Percentiles rank a stretch among this genome's conserved stretches.
phyloP scores from a whole-genome alignment of 2,888 invertebrate species.

The Merodon equestris region DNA sequence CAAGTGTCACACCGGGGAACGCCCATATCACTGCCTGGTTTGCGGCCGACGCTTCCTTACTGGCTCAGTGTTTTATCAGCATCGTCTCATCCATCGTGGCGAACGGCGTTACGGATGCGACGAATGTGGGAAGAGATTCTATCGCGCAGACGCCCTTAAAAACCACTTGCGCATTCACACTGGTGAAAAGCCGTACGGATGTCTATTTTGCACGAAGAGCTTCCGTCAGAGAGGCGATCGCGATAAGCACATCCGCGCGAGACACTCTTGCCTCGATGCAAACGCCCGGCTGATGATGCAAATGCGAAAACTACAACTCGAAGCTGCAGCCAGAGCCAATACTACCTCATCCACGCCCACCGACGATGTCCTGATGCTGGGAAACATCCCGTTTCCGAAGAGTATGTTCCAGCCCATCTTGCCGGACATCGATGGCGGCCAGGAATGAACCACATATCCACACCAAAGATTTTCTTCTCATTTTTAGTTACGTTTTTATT shows the following conservation, averaged over 20 bases:
- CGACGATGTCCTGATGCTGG: slow-evolving; percentile 71
- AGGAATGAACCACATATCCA: slow-evolving; percentile 21
- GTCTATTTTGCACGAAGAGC: slow-evolving; percentile 80
- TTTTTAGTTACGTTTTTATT: not conserved
- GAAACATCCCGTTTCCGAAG: slow-evolving; percentile 73
- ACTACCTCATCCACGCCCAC: slow-evolving; percentile 14
- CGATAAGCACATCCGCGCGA: slow-evolving; percentile 81
- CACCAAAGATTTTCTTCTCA: too few relatives aligned
- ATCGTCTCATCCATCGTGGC: slow-evolving; percentile 82
- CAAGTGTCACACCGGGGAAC: slow-evolving; percentile 83
- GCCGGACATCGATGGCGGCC: slow-evolving; percentile 70
- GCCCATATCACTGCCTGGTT: slow-evolving; percentile 82
- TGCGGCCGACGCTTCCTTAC: slow-evolving; percentile 83
- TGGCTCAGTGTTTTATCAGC: slow-evolving; percentile 83
- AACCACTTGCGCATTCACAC: slow-evolving; percentile 83
- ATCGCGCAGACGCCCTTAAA: slow-evolving; percentile 83
- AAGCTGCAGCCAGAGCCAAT: slow-evolving; percentile 73
- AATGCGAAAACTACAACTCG: slow-evolving; percentile 76
- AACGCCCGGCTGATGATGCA: slow-evolving; percentile 77
- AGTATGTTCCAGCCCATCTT: slow-evolving; percentile 73
- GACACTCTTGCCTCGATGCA: slow-evolving; percentile 79
- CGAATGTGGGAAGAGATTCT: slow-evolving; percentile 83
- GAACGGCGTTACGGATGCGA: slow-evolving; percentile 83
- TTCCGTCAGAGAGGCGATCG: slow-evolving; percentile 82
- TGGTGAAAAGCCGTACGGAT: slow-evolving; percentile 81